Conservation (phyloP, 2,113 vertebrate genomes). For the Tiliqua scincoides region DNA sequence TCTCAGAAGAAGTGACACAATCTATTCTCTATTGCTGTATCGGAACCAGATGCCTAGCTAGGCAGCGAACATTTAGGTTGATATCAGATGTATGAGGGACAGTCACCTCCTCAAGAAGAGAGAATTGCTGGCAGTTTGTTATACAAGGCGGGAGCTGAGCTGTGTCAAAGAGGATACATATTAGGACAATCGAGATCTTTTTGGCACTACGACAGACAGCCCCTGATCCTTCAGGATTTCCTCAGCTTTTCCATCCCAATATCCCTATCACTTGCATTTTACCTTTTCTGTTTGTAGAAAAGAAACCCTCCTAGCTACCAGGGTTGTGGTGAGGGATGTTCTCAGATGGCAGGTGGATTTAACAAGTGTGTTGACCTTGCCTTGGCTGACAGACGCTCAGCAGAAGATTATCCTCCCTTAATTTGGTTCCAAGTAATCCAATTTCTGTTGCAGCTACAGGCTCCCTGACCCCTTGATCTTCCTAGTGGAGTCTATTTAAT, state of each 20-base stretch:
- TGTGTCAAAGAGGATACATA: neutral
- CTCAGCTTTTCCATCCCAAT: neutral
- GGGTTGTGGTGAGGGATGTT: rapidly evolving
- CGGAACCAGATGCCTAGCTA: neutral
- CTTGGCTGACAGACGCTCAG: neutral
- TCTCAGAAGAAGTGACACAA: neutral
- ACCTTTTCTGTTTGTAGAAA: neutral
- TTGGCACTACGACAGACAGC: neutral
- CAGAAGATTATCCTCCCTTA: conserved; percentile 66
- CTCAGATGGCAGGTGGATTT: conserved; percentile 10
- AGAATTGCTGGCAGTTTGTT: neutral
- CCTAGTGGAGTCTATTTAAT: conserved; percentile 45
- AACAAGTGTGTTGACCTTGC: neutral
- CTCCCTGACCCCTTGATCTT: conserved; percentile 62
- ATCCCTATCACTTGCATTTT: neutral
- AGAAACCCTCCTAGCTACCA: neutral
- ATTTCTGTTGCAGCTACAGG: conserved; percentile 42
- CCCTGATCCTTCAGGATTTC: neutral
- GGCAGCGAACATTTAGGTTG: neutral
- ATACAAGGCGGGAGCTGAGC: neutral
- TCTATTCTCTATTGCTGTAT: neutral
- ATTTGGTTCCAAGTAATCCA: conserved; percentile 64
- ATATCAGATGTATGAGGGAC: neutral
- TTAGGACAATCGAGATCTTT: neutral
- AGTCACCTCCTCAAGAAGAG: neutral